A percentile compares a stretch with the other conserved stretches of the same genome.
Conservation (phyloP, 2,888 invertebrate genomes). For the Bhutanitis thaidina region DNA sequence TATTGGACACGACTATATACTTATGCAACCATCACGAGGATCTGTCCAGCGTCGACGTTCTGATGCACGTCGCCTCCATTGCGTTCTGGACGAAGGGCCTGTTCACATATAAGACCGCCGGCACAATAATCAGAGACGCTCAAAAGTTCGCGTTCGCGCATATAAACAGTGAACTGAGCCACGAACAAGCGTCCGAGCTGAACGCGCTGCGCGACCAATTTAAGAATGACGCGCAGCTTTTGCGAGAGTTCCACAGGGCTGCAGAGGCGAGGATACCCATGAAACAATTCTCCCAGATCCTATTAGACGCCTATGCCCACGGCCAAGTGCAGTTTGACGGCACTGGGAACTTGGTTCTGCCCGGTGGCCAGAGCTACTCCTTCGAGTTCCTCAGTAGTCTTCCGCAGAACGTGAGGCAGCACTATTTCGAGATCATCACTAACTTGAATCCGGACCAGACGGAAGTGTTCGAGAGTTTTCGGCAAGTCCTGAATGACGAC, state of each 20-base stretch:
- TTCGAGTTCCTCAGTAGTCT: conserved; percentile 18
- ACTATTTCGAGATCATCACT: conserved; percentile 27
- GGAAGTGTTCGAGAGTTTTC: conserved; percentile 26
- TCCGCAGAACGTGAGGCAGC: conserved; percentile 17
- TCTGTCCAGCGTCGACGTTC: conserved; percentile 24
- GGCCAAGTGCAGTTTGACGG: conserved; percentile 12
- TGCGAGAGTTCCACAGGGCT: conserved; percentile 27
- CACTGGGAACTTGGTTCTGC: conserved; percentile 16
- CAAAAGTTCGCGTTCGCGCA: conserved; percentile 26
- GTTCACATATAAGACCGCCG: conserved; percentile 28
- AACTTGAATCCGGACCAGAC: conserved; percentile 27
- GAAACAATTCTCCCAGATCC: conserved; percentile 25
- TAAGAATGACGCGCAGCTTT: conserved; percentile 26
- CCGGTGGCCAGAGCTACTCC: conserved; percentile 22
- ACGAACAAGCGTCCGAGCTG: conserved; percentile 23
- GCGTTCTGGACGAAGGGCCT: conserved; percentile 32
- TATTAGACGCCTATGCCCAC: conserved; percentile 24
- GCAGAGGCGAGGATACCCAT: conserved; percentile 24
- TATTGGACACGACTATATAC: conserved; percentile 27
- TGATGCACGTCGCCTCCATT: conserved; percentile 28
- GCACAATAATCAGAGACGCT: conserved; percentile 27
- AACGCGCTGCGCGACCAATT: conserved; percentile 23
- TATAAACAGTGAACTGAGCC: conserved; percentile 23
- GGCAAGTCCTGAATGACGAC: conserved; percentile 25
- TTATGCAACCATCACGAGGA: conserved; percentile 26